These are phyloP conservation scores for Betta splendens DNA, from an alignment of 2,797 vertebrate genomes.

Conservation along the genomic window DNA sequence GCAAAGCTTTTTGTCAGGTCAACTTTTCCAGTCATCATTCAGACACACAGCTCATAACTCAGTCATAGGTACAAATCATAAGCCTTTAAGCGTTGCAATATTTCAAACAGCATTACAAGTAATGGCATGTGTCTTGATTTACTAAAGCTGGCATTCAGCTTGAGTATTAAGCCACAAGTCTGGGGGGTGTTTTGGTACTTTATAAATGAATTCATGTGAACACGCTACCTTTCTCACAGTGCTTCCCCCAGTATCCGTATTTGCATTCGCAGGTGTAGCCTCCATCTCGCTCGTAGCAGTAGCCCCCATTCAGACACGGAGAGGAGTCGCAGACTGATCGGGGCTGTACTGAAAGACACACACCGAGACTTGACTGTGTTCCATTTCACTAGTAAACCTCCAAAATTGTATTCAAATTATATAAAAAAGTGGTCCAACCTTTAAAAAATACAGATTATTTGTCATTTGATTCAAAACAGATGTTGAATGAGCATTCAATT, in stretches of 20 bases:
- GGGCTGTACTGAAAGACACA: conserved; percentile 90
- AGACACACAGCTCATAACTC: conserved; percentile 49
- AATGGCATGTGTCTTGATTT: conserved; percentile 53
- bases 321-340: conserved; percentile 94
- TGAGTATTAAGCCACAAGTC: conserved; percentile 23
- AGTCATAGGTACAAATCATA: conserved; percentile 48
- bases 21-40: conserved; percentile 41
- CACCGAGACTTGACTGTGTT: conserved; percentile 81
- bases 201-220: conserved; percentile 1
- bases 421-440: conserved; percentile 27
- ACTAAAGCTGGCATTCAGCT: conserved; percentile 35
- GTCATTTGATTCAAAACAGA: conserved; percentile 36
- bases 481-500: conserved; percentile 12
- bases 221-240: conserved; percentile 93
- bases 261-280: conserved; percentile 92
- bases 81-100: conserved; percentile 58
- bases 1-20: conserved; percentile 53
- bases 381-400: conserved; percentile 56
- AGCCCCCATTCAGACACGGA: conserved; percentile 94
- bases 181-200: conserved; percentile 18
- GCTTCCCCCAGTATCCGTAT: conserved; percentile 88
- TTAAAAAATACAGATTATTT: conserved; percentile 44
- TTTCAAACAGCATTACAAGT: conserved; percentile 58
- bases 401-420: conserved; percentile 38
- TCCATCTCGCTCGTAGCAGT: conserved; percentile 88